Conservation (phyloP, 2,888 invertebrate species). For the Psococerastis gibbosa region DNA sequence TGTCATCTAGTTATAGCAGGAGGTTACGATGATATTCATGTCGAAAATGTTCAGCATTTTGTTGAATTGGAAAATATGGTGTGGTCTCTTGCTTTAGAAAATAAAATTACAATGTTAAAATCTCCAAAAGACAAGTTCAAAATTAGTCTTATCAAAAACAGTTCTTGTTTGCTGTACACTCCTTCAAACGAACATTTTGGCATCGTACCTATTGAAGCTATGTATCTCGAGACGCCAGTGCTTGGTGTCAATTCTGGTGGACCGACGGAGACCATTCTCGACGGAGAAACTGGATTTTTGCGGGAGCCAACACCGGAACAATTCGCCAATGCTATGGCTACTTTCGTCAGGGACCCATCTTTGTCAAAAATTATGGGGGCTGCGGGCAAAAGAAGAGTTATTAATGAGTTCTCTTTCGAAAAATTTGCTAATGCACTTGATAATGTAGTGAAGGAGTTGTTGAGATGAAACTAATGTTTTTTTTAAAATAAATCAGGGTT, state of each 20-base stretch:
- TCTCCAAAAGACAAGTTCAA: constrained; percentile 79
- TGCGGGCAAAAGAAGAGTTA: constrained; percentile 53
- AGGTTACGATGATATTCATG: constrained; percentile 78
- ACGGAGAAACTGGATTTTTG: constrained; percentile 63
- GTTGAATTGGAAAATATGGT: constrained; percentile 50
- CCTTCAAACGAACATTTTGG: constrained; percentile 97
- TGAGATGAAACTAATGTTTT: no score
- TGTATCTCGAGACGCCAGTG: constrained; percentile 85
- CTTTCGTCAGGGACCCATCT: constrained; percentile 40
- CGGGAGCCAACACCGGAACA: constrained; percentile 46
- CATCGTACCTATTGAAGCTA: constrained; percentile 96
- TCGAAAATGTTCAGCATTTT: constrained; percentile 74
- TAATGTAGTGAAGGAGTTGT: constrained; percentile 25
- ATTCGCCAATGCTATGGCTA: constrained; percentile 60
- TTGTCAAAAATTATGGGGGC: constrained; percentile 48
- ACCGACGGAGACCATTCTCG: constrained; percentile 75
- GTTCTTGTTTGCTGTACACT: constrained; percentile 77
- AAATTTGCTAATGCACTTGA: constrained; percentile 55
- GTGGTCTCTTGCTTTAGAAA: constrained; percentile 39
- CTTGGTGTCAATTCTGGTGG: constrained; percentile 92
- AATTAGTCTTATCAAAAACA: constrained; percentile 52
- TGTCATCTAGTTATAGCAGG: constrained; percentile 87
- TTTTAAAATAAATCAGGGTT: no score
- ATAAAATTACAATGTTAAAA: constrained; percentile 63
- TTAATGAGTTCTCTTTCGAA: constrained; percentile 63